Conservation (phyloP, 2,888 invertebrate species). For the Apantesis nais region DNA sequence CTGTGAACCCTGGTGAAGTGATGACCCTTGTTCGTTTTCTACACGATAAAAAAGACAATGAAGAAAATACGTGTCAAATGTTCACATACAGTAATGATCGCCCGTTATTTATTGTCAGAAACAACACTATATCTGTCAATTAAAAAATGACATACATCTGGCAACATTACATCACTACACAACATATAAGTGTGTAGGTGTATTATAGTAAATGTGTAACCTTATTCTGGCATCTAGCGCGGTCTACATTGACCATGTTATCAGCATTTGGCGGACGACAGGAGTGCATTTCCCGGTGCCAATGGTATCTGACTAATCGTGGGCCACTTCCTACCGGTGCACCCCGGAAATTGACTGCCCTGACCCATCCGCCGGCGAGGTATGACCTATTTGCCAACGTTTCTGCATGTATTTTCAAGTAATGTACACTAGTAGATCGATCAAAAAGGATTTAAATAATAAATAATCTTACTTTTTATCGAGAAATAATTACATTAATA, state of each 20-base stretch:
- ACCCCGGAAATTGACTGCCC: constrained; percentile 65
- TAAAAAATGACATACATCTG: no score
- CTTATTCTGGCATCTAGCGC: constrained; percentile 12
- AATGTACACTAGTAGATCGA: not conserved
- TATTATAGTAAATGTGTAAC: not conserved
- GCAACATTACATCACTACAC: no score
- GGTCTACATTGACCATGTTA: constrained; percentile 36
- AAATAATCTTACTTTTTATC: not conserved
- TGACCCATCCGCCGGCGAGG: constrained; percentile 53
- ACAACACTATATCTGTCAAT: no score
- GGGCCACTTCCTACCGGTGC: constrained; percentile 56
- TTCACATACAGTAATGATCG: no score
- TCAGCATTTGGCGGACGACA: constrained; percentile 30
- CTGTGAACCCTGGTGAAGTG: no score
- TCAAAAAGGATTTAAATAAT: not conserved
- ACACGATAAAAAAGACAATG: no score
- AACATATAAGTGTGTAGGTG: not conserved
- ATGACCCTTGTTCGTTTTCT: no score
- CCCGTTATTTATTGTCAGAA: no score
- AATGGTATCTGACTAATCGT: constrained; percentile 45
- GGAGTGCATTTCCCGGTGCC: constrained; percentile 46
- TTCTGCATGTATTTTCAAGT: constrained; percentile 43
- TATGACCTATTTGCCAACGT: constrained; percentile 44
- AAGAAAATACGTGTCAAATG: no score
- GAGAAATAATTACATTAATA: not conserved